Conservation (phyloP, 1,140 invertebrate genomes). For the Hylaeus volcanicus region DNA sequence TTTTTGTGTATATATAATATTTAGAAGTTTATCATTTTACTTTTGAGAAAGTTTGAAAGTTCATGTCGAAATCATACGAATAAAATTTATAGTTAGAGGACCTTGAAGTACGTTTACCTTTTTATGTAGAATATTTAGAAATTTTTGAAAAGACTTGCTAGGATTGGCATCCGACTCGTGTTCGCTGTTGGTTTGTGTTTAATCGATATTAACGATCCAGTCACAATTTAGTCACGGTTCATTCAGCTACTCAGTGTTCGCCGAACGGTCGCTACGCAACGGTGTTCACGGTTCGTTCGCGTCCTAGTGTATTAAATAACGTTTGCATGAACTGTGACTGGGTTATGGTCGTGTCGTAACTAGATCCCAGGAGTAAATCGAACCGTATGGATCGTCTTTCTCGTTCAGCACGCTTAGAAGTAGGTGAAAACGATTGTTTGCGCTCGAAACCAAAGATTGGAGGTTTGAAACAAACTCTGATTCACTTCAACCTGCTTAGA, state of each 20-base stretch:
- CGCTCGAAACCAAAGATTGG: no score
- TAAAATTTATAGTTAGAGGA: no score
- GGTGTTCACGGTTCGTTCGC: constrained; percentile 8
- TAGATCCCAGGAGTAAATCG: neutral
- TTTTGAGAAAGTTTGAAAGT: no score
- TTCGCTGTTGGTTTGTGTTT: neutral
- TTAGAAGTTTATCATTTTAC: no score
- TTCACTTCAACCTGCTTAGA: no score
- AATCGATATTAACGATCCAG: neutral
- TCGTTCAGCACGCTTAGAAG: neutral
- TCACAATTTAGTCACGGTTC: constrained; percentile 2
- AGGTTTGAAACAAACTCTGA: neutral
- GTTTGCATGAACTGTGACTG: neutral
- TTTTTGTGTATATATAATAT: no score
- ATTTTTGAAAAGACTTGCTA: neutral
- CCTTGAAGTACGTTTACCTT: no score
- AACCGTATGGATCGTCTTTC: neutral
- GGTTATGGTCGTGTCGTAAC: constrained; percentile 6
- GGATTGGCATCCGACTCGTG: no score
- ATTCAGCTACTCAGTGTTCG: neutral
- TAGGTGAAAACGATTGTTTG: neutral
- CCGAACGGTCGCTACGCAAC: neutral
- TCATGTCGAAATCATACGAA: no score
- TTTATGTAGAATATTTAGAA: no score
- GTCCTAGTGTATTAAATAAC: constrained; percentile 8